phyloP scores from a whole-genome alignment of 2,113 vertebrate genomes.

The Ascaphus truei region DNA sequence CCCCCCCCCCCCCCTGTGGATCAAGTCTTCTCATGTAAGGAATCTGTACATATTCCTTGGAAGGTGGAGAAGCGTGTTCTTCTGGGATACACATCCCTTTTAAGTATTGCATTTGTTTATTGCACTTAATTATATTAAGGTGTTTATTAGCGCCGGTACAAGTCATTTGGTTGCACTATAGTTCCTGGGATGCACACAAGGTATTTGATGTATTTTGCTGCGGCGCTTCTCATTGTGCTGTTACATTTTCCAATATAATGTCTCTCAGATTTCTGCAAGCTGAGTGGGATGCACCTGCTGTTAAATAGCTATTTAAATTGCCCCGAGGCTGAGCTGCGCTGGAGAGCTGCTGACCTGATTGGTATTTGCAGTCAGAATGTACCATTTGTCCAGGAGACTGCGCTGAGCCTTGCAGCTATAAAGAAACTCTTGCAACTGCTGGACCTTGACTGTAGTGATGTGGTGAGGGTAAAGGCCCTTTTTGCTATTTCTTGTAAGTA shows the following conservation, averaged over 20 bases:
- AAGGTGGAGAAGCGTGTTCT: too few species aligned
- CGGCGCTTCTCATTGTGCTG: rapidly evolving
- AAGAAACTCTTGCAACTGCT: slow-evolving; percentile 73
- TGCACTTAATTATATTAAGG: too few species aligned
- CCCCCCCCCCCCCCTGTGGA: too few species aligned
- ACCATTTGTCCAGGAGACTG: slow-evolving; percentile 76
- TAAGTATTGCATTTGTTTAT: too few species aligned
- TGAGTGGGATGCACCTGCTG: slow-evolving; percentile 79
- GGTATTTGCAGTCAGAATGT: slow-evolving; percentile 85
- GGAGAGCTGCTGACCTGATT: slow-evolving; percentile 78
- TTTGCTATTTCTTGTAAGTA: slow-evolving; percentile 87
- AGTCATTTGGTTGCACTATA: not conserved
- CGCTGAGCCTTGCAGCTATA: slow-evolving; percentile 67
- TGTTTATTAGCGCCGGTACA: not conserved
- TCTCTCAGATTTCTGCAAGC: slow-evolving; percentile 78
- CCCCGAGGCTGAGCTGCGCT: slow-evolving; percentile 66
- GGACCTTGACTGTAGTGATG: slow-evolving; percentile 68
- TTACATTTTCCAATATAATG: not conserved
- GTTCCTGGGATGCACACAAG: not conserved
- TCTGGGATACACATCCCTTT: too few species aligned
- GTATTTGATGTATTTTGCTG: not conserved
- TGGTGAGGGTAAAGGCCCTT: slow-evolving; percentile 79
- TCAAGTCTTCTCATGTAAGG: too few species aligned
- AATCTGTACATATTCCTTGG: too few species aligned
- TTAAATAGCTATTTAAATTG: slow-evolving; percentile 70